A percentile compares a stretch with the other conserved stretches of the same genome.
These are phyloP conservation scores for Leucoraja ocellata DNA, from an alignment of 2,797 vertebrate genomes.

Conservation along the genomic window DNA sequence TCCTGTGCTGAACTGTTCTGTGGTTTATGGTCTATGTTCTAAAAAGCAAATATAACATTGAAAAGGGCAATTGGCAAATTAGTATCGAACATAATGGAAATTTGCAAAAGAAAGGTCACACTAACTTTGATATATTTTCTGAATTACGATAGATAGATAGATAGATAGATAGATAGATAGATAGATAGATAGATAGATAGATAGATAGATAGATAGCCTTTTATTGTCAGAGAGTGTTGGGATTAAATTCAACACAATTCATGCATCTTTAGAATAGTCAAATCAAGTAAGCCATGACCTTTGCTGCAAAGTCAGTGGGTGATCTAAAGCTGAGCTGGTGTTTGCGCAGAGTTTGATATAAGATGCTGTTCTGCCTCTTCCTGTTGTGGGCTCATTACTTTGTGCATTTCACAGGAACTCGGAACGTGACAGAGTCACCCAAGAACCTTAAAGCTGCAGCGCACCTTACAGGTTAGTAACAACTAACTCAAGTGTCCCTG, in stretches of 20 bases:
- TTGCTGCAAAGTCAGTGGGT: neutral
- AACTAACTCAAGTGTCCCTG: no score
- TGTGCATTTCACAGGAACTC: neutral
- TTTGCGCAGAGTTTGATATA: neutral
- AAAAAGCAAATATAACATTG: neutral
- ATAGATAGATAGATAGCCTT: no score
- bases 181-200: no score
- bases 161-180: no score
- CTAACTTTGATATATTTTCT: neutral
- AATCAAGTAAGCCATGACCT: no score
- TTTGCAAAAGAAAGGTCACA: neutral
- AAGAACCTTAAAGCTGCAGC: neutral
- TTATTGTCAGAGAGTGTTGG: neutral
- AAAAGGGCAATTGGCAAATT: neutral
- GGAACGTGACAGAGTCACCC: neutral
- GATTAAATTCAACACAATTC: neutral
- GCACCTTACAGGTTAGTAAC: slow-evolving; percentile 27
- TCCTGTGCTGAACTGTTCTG: no score
- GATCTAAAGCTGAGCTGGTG: no score
- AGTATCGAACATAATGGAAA: neutral
- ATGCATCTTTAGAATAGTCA: neutral
- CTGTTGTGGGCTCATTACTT: neutral
- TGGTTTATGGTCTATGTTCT: no score
- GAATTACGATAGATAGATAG: neutral
- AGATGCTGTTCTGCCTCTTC: neutral